These are phyloP conservation scores for Acleris cristana DNA, from an alignment of 2,888 invertebrate genomes.

Conservation along the genomic window DNA sequence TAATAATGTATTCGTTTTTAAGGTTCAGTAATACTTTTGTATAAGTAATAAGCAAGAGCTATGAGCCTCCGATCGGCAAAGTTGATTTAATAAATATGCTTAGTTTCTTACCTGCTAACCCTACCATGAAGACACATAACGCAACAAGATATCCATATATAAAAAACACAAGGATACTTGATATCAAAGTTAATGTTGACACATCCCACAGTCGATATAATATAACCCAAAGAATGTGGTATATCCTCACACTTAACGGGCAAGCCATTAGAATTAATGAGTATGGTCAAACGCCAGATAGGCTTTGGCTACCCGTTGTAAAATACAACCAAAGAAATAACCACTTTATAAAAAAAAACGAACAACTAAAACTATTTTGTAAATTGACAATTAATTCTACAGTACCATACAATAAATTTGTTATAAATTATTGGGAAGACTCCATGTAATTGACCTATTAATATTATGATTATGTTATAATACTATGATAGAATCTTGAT, in stretches of 20 bases:
- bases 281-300: not conserved
- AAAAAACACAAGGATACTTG: conserved; percentile 92
- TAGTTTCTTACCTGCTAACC: conserved; percentile 86
- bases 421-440: too few relatives aligned
- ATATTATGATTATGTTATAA: too few relatives aligned
- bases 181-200: conserved; percentile 88
- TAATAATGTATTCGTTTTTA: too few relatives aligned
- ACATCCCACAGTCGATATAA: conserved; percentile 90
- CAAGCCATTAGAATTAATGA: conserved; percentile 19
- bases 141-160: conserved; percentile 91
- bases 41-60: too few relatives aligned
- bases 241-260: conserved; percentile 53
- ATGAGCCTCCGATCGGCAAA: not conserved
- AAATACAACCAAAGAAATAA: not conserved
- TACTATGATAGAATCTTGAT: too few relatives aligned
- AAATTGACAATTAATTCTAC: too few relatives aligned
- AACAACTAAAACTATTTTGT: not conserved
- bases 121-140: conserved; percentile 87
- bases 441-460: too few relatives aligned
- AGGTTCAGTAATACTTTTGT: too few relatives aligned
- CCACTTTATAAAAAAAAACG: not conserved
- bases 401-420: too few relatives aligned
- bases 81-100: conserved; percentile 3
- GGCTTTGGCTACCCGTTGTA: not conserved
- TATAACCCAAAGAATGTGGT: conserved; percentile 78